Evolutionary conservation across 2,113 vertebrate species (phyloP), one percentile per base, ranked within the genome.

Genomic region (Gallinago media): DNA sequence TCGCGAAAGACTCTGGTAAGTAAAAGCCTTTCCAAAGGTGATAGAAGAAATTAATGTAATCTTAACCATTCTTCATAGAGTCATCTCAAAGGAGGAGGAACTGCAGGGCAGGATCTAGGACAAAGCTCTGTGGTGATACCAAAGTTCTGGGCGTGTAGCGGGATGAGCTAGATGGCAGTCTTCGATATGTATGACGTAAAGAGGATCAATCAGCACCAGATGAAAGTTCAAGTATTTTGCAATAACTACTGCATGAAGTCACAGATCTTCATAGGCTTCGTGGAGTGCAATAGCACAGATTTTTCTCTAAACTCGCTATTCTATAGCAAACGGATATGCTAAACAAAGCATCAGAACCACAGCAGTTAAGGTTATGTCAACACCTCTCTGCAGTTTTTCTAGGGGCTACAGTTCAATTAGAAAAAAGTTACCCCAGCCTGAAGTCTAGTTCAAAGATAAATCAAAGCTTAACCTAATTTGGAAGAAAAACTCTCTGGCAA

Each of bases 371-470:
- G 52, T 61, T 92, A 58, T 72, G 54, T 72, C 73, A 86, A 72
- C 20, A 68, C 11, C 29, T 78, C 72, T 73, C 47, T 56, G 32
- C 31, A 81, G 31, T 58, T 88, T 91, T 97, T 87, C 62, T 82
- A 75, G 52, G 38, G 27, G 59, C 49, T 76, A 38, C n/a, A 65
- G 27, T 61, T 78, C 50, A 90, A n/a, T 50, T 34, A 85, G 25
- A 71, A 88, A 88, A 91, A 89, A 76, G 5, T 54, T 68, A 46
- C 17, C 52, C 25, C 19, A 67, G 42, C 32, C 72, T 68, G 47
- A 81, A 79, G 44, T 46, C 21, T 76, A 72, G 47, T 36, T 94
- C 82, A 89, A 96, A 90, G 65, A 87, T 40, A 96, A 92, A 93
- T 95, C 55, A 89, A 88, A 88, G 23, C 40, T 89, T 56, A 78